Percentiles rank a stretch among this genome's conserved stretches.
Evolutionary conservation across 2,888 invertebrate species (phyloP).

Genomic region (Protophormia terraenovae): DNA sequence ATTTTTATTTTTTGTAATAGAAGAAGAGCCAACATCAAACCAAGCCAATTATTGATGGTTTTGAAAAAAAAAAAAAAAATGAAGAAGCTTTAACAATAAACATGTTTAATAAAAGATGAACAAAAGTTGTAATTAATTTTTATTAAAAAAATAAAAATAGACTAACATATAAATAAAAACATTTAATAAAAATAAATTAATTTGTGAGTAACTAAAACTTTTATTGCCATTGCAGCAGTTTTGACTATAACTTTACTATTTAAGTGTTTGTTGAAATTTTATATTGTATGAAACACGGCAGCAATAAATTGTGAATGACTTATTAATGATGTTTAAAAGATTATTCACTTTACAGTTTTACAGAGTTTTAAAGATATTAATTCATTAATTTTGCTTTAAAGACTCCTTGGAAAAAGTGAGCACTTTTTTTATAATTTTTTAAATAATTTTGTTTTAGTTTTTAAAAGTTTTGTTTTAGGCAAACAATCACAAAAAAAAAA

Average conservation of each 20-base stretch:
- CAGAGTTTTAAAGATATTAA: neutral
- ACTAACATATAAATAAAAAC: neutral
- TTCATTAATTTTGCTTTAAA: no score
- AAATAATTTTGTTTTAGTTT: no score
- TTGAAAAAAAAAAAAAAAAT: constrained; percentile 14
- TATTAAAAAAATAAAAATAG: neutral
- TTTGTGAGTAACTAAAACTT: neutral
- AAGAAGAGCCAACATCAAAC: constrained; percentile 4
- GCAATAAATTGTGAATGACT: constrained; percentile 18
- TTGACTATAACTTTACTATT: neutral
- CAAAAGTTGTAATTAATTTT: constrained; percentile 25
- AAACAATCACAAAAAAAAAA: no score
- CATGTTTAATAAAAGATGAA: neutral
- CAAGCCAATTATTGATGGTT: constrained; percentile 35
- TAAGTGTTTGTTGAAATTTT: neutral
- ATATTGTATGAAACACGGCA: neutral
- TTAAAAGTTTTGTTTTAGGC: no score
- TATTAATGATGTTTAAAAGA: neutral
- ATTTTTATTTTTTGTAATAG: neutral
- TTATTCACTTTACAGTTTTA: neutral
- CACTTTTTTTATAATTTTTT: no score
- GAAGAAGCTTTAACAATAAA: constrained; percentile 2
- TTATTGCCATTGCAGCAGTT: neutral
- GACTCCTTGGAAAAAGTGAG: no score
- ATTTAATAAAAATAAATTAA: neutral